Evolutionary conservation across 2,888 invertebrate species (phyloP).

Genomic region (Anthrax anthrax): DNA sequence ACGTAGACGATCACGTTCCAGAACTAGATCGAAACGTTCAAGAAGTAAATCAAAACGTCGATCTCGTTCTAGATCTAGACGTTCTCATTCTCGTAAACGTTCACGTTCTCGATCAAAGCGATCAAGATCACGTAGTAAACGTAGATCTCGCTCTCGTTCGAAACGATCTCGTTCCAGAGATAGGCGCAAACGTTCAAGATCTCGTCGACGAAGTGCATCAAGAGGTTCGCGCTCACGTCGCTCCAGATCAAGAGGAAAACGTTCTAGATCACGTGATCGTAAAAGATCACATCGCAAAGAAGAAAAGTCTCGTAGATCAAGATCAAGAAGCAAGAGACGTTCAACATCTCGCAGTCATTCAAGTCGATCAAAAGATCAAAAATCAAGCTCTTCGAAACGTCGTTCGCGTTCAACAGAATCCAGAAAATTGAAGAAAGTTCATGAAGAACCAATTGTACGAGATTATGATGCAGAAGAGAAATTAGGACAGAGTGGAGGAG

Average conservation of each 20-base stretch:
- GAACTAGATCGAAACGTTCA: slow-evolving; percentile 9
- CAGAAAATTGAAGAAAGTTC: slow-evolving; percentile 21
- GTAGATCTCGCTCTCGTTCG: slow-evolving; percentile 30
- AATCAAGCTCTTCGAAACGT: slow-evolving; percentile 21
- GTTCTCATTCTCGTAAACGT: slow-evolving; percentile 28
- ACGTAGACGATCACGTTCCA: slow-evolving; percentile 41
- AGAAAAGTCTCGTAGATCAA: slow-evolving; percentile 34
- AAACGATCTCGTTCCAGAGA: slow-evolving; percentile 23
- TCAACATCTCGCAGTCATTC: slow-evolving; percentile 32
- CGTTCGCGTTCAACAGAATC: slow-evolving; percentile 30
- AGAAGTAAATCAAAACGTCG: slow-evolving; percentile 26
- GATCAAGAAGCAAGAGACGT: slow-evolving; percentile 31
- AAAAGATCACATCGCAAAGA: slow-evolving; percentile 42
- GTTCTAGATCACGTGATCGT: slow-evolving; percentile 42
- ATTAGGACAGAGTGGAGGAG: slow-evolving; percentile 25
- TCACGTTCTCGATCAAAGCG: slow-evolving; percentile 30
- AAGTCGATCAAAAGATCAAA: slow-evolving; percentile 29
- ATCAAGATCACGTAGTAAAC: slow-evolving; percentile 40
- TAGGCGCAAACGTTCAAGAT: slow-evolving; percentile 18
- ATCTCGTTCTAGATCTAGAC: slow-evolving; percentile 38
- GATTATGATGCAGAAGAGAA: slow-evolving; percentile 27
- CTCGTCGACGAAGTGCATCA: slow-evolving; percentile 26
- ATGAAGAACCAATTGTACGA: slow-evolving; percentile 23
- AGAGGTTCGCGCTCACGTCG: slow-evolving; percentile 22
- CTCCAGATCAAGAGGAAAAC: slow-evolving; percentile 23